Conservation (phyloP, 2,797 vertebrate species). For the Gobio occitaniae region DNA sequence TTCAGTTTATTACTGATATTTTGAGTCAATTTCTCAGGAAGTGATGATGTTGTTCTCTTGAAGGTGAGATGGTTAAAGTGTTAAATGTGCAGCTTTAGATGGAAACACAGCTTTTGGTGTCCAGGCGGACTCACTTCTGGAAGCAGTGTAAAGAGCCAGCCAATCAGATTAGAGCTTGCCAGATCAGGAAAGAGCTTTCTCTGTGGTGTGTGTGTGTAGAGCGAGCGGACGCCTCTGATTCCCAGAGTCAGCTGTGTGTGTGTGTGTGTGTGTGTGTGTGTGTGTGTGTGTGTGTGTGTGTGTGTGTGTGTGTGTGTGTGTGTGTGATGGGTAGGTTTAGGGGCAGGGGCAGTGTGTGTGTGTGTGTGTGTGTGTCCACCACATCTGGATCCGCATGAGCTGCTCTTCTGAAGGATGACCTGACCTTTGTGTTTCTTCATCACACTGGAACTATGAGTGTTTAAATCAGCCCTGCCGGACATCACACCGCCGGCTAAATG, state of each 20-base stretch:
- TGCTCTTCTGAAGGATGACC: constrained; percentile 35
- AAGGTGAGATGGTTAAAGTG: background rate
- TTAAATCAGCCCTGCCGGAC: background rate
- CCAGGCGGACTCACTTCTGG: background rate
- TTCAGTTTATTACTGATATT: no score
- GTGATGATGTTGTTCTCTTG: background rate
- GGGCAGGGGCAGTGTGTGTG: no score
- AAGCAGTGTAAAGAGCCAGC: background rate
- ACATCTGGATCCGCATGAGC: constrained; percentile 48
- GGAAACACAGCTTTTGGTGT: background rate
- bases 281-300: no score
- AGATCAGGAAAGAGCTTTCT: no score
- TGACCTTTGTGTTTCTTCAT: constrained; percentile 26
- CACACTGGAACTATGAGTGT: background rate
- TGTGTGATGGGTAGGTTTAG: no score
- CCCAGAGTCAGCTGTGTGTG: no score
- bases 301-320: no score
- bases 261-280: no score
- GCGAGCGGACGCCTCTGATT: no score
- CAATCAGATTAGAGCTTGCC: constrained; percentile 5
- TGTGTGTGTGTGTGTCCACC: no score
- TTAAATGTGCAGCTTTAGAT: background rate
- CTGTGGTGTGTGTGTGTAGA: background rate
- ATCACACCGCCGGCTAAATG: background rate
- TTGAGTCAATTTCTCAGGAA: background rate